These are phyloP conservation scores for Acanthurus lineatus DNA, from an alignment of 2,797 vertebrate species.

Conservation along the genomic window DNA sequence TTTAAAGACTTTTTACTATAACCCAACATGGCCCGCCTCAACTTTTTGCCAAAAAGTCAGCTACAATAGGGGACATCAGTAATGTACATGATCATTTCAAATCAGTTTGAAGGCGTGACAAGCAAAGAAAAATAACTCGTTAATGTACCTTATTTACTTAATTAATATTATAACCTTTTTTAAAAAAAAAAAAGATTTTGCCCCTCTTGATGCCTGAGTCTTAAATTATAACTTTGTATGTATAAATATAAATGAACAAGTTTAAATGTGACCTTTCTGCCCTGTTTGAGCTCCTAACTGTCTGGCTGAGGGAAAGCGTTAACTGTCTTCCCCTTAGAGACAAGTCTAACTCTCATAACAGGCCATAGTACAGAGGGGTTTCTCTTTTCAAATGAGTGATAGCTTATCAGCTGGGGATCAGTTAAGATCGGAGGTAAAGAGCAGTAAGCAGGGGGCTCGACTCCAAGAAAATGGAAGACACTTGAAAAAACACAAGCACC, in stretches of 20 bases:
- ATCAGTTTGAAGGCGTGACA: too few species aligned
- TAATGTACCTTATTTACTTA: not conserved
- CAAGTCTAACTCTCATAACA: slow-evolving; percentile 37
- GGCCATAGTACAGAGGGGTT: slow-evolving; percentile 40
- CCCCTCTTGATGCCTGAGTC: not conserved
- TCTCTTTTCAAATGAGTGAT: slow-evolving; percentile 63
- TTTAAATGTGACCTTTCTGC: slow-evolving; percentile 27
- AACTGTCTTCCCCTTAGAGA: slow-evolving; percentile 36
- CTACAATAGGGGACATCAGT: not conserved
- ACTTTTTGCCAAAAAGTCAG: not conserved
- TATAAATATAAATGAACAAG: not conserved
- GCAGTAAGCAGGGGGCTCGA: slow-evolving; percentile 34
- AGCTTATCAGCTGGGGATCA: slow-evolving; percentile 67
- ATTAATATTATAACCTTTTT: not conserved
- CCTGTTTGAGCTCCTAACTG: slow-evolving; percentile 43
- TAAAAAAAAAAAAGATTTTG: not conserved
- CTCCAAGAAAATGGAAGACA: slow-evolving; percentile 69
- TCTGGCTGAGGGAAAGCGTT: slow-evolving; percentile 24
- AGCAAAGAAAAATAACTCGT: not conserved
- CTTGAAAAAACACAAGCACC: slow-evolving; percentile 62
- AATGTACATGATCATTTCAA: not conserved
- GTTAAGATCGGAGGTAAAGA: slow-evolving; percentile 68
- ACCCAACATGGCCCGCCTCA: not conserved
- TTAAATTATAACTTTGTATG: slow-evolving; percentile 12
- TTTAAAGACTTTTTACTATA: too few species aligned